These are phyloP conservation scores for Mercenaria mercenaria DNA, from an alignment of 1,140 invertebrate genomes.

Conservation along the genomic window DNA sequence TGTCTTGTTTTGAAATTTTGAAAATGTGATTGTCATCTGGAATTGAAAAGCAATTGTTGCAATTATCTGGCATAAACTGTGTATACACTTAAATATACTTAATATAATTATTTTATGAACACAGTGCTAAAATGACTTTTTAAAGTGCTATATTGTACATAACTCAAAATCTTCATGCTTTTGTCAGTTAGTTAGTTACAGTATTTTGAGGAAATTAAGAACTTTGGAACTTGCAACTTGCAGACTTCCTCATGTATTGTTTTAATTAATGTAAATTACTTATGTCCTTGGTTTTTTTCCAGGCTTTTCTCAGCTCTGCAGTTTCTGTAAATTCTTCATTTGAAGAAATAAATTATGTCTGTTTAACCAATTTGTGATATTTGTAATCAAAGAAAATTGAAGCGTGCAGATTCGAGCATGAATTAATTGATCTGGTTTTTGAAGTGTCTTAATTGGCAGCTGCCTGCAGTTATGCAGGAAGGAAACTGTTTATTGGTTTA, in stretches of 20 bases:
- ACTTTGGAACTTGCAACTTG: no score
- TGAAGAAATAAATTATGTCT: background rate
- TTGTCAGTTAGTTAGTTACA: background rate
- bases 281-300: background rate
- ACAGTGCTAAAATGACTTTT: no score
- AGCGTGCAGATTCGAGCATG: background rate
- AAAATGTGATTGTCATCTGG: background rate
- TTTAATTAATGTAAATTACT: background rate
- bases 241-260: background rate
- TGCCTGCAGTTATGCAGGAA: background rate
- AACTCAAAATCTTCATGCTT: no score
- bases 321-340: background rate
- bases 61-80: background rate
- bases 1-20: background rate
- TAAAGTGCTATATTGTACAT: no score
- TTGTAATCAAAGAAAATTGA: background rate
- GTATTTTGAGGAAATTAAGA: no score
- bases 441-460: slow-evolving; percentile 3
- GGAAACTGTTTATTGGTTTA: background rate
- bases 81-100: no score
- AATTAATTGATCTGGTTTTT: slow-evolving; percentile 13
- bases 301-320: background rate
- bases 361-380: background rate
- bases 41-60: background rate
- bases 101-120: no score